Base-by-base conservation (phyloP, 2,113 vertebrate species). In the Pelmatolapia mariae region DNA sequence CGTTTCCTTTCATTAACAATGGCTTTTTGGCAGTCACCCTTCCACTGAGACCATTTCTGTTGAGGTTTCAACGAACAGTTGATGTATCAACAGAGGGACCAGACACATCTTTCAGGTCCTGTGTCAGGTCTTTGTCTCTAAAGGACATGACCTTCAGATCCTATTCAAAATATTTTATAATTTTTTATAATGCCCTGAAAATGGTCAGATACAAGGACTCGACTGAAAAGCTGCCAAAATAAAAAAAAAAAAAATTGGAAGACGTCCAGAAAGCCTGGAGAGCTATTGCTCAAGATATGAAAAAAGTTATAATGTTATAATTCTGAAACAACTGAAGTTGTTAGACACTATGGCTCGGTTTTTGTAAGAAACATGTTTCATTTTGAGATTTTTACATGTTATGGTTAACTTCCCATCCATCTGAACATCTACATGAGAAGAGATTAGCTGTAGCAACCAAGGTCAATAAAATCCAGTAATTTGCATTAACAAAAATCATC, bases 1-100 rank as follows among this genome's bases (percentile, higher is more conserved):
- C 0, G 1, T 73, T 73, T 45, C 66, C n/a, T 16, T 73, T 73
- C 38, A 24, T 73, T 45, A 26, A 73, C 22, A 73, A 10, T 71
- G n/a, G 36, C n/a, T 68, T 68, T 40, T 40, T 68, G 63, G 5
- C 63, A 68, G 36, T 40, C 36, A 68, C 11, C 63, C n/a, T 5
- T 68, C 3, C 36, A 68, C 63, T 68, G 36, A 68, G 63, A 68
- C 63, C 36, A 68, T 68, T 68, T 24, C 63, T 40, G 63, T 68
- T 68, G 36, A 4, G 63, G 36, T 36, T 68, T 68, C 63, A 68
- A 40, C 3, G 1, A 68, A 68, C 36, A 68, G 36, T 68, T 68
- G 63, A 68, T 40, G 63, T 40, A 40, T 68, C 63, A 68, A 68
- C 63, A 68, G 63, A 68, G 36, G 63, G 63, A 40, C 63, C 12